These are phyloP conservation scores for Rhagium mordax DNA, from an alignment of 2,888 invertebrate species.

Conservation along the genomic window DNA sequence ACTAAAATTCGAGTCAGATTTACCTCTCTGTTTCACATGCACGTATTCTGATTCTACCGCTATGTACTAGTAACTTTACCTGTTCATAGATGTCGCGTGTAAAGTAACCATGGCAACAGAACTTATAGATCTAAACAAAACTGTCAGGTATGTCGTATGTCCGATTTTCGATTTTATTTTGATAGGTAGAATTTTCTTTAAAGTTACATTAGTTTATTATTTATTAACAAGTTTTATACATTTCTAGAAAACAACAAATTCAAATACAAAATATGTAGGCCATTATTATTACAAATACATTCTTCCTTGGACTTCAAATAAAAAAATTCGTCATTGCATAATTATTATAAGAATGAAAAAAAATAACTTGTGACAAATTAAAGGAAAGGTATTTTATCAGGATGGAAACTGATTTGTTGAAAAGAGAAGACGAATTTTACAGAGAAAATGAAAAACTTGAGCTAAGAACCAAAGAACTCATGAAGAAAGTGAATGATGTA, in stretches of 20 bases:
- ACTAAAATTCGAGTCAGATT: too few species aligned
- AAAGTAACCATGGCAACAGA: background rate
- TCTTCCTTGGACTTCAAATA: background rate
- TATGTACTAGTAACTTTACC: too few species aligned
- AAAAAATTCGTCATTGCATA: background rate
- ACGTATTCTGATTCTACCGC: too few species aligned
- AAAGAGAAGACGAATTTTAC: slow-evolving; percentile 67
- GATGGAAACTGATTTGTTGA: slow-evolving; percentile 64
- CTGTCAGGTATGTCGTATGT: background rate
- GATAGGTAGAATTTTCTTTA: background rate
- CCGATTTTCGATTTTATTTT: background rate
- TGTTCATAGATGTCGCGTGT: too few species aligned
- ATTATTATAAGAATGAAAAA: background rate
- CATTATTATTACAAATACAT: background rate
- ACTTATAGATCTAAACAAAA: background rate
- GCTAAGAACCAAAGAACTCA: slow-evolving; percentile 63
- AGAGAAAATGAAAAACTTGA: slow-evolving; percentile 68
- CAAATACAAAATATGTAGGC: background rate
- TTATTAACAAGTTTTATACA: background rate
- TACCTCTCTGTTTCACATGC: too few species aligned
- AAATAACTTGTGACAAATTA: background rate
- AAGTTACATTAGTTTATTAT: background rate
- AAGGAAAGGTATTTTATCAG: slow-evolving; percentile 42
- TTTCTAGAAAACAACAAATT: background rate
- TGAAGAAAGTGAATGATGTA: slow-evolving; percentile 67